Evolutionary conservation across 2,113 vertebrate species (phyloP).

Genomic region (Sinocyclocheilus anophthalmus): DNA sequence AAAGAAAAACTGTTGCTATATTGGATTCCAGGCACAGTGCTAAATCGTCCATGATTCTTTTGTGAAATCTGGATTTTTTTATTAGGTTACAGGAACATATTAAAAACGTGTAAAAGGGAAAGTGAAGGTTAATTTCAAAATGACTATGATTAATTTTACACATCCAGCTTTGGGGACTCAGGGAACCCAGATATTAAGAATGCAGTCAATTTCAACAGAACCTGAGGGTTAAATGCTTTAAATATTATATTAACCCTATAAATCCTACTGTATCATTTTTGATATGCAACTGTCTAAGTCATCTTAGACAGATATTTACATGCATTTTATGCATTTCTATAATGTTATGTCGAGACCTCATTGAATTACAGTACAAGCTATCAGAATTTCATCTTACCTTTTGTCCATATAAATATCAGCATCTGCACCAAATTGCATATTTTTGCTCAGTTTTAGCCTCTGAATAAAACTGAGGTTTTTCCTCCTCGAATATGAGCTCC

Average conservation of each 20-base stretch:
- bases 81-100: neutral
- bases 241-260: neutral
- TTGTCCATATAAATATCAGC: neutral
- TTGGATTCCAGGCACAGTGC: no score
- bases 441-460: neutral
- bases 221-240: no score
- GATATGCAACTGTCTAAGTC: neutral
- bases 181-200: neutral
- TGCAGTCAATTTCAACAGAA: neutral
- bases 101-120: neutral
- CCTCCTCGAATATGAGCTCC: neutral
- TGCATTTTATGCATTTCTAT: no score
- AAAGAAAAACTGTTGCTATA: no score
- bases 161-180: neutral
- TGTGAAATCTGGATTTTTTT: no score
- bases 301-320: neutral
- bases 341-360: no score
- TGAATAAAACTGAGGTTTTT: no score
- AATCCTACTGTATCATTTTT: neutral
- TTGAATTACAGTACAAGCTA: no score
- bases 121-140: neutral
- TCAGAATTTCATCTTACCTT: no score
- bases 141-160: neutral
- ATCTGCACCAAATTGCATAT: neutral
- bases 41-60: no score